phyloP scores from a whole-genome alignment of 2,113 vertebrate species.

The Malurus alboscapulatus region DNA sequence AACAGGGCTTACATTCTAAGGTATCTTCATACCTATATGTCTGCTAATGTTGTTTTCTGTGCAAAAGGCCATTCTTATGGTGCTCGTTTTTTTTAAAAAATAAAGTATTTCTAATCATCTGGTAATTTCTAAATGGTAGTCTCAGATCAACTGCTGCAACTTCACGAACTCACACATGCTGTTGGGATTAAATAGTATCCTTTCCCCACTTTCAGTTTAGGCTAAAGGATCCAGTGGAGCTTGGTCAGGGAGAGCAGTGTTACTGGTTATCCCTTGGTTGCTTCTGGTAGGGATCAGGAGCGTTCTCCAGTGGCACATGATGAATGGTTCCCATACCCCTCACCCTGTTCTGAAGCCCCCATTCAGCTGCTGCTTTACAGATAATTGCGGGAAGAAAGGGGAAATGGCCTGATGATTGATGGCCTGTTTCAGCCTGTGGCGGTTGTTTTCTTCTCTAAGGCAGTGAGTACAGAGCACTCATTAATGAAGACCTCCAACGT shows the following conservation, averaged over 20 bases:
- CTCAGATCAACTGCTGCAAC: neutral
- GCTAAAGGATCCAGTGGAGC: neutral
- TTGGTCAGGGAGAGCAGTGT: rapidly evolving
- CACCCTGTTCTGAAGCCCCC: neutral
- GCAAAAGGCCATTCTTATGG: neutral
- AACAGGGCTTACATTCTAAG: neutral
- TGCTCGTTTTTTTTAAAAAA: neutral
- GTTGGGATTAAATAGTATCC: neutral
- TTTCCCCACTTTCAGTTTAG: neutral
- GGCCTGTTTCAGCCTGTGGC: neutral
- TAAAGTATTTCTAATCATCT: neutral
- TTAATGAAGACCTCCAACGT: neutral
- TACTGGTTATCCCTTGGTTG: neutral
- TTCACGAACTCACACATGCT: neutral
- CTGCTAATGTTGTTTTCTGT: neutral
- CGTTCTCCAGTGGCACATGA: neutral
- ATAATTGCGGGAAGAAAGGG: neutral
- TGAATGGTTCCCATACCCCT: neutral
- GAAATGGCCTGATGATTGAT: neutral
- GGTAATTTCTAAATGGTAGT: neutral
- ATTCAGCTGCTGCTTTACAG: neutral
- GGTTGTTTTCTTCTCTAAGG: neutral
- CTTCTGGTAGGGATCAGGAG: neutral
- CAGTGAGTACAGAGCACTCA: rapidly evolving
- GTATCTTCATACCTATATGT: neutral